Base-by-base conservation (phyloP, 2,113 vertebrate species). In the Phaethornis superciliosus region DNA sequence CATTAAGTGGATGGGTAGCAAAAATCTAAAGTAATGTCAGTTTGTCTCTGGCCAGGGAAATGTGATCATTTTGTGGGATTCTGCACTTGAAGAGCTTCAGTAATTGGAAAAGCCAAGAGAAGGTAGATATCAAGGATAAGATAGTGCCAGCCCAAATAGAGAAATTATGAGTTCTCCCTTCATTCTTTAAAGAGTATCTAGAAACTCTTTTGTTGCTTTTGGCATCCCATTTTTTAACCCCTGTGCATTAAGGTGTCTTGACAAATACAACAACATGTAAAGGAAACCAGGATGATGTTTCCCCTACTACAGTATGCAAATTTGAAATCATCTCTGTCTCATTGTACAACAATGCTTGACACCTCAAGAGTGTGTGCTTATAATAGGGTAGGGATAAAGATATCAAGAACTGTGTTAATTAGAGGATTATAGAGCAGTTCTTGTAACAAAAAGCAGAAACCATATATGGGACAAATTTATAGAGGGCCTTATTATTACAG, bases 391-490 rank as follows among this genome's bases (percentile, higher is more conserved):
- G 51, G 67, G 85, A 91, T 81, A 91, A 91, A 93, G 63, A 71
- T 78, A 93, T 85, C 46, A 85, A 94, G 78, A 60, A 70, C 15
- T 80, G 59, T 74, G 35, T 82, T 94, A 95, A 96, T 95, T 94
- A 95, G 81, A 56, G 71, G 54, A 77, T 91, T 93, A 89, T 32
- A 88, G 37, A 24, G 19, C 15, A 37, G 33, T 54, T 84, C 62
- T 77, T 84, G 58, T 30, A 59, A 59, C 11, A 49, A 77, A 77
- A 58, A 7, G 17, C 21, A 83, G n/a, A 87, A 88, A 64, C 18
- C 8, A n/a, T 64, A 5, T 18, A 62, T 17, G 10, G 64, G 9
- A 49, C 21, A 16, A 8, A 46, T 58, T 26, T 67, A 59, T 76
- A 86, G 59, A 33, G 5, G 63, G 10, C 37, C 58, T 63, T 83